A percentile compares a stretch with the other conserved stretches of the same genome.
Evolutionary conservation across 2,797 vertebrate species (phyloP).

Genomic region (Cephalopachus bancanus): DNA sequence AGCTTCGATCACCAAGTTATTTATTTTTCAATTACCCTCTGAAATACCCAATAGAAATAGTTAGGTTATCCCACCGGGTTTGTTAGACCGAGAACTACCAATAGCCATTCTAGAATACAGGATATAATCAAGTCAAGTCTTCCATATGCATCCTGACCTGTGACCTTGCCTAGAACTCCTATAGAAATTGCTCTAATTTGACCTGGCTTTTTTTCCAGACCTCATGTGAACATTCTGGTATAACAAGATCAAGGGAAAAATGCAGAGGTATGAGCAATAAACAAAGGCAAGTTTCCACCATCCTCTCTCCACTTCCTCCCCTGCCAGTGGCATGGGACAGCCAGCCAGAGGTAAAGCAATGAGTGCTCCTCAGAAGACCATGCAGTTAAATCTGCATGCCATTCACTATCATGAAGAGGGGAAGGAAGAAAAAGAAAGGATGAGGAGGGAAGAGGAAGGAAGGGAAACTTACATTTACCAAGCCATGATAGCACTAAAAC

Average conservation of each 20-base stretch:
- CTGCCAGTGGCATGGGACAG: neutral
- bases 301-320: neutral
- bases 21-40: neutral
- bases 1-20: neutral
- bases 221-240: neutral
- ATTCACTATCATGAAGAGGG: neutral
- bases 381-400: neutral
- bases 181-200: neutral
- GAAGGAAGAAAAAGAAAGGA: neutral
- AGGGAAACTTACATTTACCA: neutral
- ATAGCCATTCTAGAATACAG: neutral
- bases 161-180: neutral
- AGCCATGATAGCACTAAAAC: neutral
- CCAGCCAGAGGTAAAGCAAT: neutral
- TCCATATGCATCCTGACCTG: neutral
- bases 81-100: conserved; percentile 20
- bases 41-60: neutral
- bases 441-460: neutral
- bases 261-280: neutral
- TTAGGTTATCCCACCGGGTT: neutral
- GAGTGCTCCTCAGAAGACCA: neutral
- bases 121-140: neutral
- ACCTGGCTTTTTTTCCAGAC: neutral
- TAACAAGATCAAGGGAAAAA: neutral
- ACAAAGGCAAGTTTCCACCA: neutral